Conservation (phyloP, 2,888 invertebrate genomes). For the Nephrotoma flavescens region DNA sequence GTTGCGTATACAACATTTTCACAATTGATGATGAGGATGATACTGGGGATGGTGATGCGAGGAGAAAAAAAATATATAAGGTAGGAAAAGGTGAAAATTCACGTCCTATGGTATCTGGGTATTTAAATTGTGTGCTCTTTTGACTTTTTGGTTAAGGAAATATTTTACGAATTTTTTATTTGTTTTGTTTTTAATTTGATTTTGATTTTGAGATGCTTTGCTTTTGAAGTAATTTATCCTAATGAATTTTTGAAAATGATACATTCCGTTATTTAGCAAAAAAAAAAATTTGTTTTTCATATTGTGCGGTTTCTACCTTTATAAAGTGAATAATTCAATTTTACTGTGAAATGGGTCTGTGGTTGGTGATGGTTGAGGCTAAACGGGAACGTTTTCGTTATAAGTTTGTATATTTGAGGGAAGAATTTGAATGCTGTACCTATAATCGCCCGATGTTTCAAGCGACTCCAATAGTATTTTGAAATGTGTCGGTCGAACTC, state of each 20-base stretch:
- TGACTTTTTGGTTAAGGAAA: not conserved
- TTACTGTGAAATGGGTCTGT: too few relatives aligned
- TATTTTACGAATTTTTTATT: not conserved
- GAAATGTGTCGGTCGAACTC: too few relatives aligned
- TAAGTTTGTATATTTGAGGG: too few relatives aligned
- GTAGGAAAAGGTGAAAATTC: not conserved
- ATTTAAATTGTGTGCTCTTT: not conserved
- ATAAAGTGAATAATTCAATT: too few relatives aligned
- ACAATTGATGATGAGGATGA: not conserved
- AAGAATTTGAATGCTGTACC: too few relatives aligned
- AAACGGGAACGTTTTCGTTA: too few relatives aligned
- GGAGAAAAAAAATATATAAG: not conserved
- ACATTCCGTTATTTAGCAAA: not conserved
- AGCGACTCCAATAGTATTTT: too few relatives aligned
- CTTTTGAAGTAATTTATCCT: not conserved
- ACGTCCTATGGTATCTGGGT: not conserved
- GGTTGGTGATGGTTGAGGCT: too few relatives aligned
- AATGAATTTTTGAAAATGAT: not conserved
- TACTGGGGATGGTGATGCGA: not conserved
- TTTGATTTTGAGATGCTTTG: not conserved
- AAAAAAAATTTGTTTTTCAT: not conserved
- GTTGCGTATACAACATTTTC: not conserved
- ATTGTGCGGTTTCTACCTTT: not conserved
- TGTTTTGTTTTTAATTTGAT: not conserved
- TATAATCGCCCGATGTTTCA: too few relatives aligned